Base-by-base conservation (phyloP, 2,797 vertebrate species). In the Lithobates sylvaticus region DNA sequence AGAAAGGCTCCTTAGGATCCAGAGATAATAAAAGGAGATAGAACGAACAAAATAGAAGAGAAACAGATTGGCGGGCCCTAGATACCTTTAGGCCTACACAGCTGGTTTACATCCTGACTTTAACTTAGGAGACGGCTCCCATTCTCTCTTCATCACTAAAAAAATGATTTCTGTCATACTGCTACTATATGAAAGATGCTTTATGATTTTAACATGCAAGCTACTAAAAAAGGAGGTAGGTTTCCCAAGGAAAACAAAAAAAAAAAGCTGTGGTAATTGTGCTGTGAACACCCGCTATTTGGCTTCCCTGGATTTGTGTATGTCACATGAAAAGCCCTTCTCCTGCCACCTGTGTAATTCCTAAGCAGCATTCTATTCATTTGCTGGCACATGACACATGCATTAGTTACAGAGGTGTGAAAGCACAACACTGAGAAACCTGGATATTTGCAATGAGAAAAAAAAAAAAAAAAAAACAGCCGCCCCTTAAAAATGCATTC, bases 1-100 rank as follows among this genome's bases (percentile, higher is more conserved):
- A 94, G 86, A 87, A 94, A 94, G 92, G 91, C 92, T 96, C 94
- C 94, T 95, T 89, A 91, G 93, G 92, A 95, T 93, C 90, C 93
- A 89, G 93, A 95, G 95, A 97, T 96, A 95, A 96, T 94, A 93
- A 92, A 89, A 88, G 90, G 91, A 93, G 91, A 96, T 94, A 95
- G 92, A 92, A 92, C 88, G 0, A 72, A 78, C 27, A 70, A 27
- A 84, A 86, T 85, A 94, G 91, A 95, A 93, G 94, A 95, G 91
- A 94, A 94, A 94, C 92, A 95, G 92, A 94, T 90, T 89, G 90
- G 91, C 88, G 91, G 88, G 91, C 88, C 89, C 87, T 90, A 91
- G 89, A 92, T 91, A 93, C 79, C 84, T 89, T 89, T 89, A 91
- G 93, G 90, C 90, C 90, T 89, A 91, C 86, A 89, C 92, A 94